Evolutionary conservation across 1,140 invertebrate genomes (phyloP).

Genomic region (Nebria ingens): DNA sequence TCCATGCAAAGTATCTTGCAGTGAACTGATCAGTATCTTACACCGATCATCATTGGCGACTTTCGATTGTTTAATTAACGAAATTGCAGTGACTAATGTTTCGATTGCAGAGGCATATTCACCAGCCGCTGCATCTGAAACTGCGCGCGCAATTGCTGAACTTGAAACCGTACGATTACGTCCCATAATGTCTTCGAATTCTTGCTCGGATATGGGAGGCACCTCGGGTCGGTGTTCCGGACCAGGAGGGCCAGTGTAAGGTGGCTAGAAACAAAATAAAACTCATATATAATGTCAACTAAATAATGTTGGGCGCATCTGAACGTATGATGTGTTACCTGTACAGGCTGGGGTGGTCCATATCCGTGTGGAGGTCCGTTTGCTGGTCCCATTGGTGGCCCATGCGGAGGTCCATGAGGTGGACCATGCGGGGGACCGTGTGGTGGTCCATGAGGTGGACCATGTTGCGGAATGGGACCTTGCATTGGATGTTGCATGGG

Average conservation of each 20-base stretch:
- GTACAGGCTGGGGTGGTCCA: slow-evolving; percentile 35
- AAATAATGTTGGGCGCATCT: too few species aligned
- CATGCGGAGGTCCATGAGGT: slow-evolving; percentile 44
- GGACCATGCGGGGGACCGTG: slow-evolving; percentile 49
- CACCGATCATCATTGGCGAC: slow-evolving; percentile 95
- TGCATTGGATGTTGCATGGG: slow-evolving; percentile 44
- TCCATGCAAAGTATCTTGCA: slow-evolving; percentile 93
- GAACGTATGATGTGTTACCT: slow-evolving; percentile 24
- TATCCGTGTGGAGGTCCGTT: slow-evolving; percentile 50
- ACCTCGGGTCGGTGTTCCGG: slow-evolving; percentile 42
- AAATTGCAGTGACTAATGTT: slow-evolving; percentile 96
- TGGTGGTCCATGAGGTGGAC: slow-evolving; percentile 44
- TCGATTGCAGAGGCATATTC: slow-evolving; percentile 97
- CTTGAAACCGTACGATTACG: slow-evolving; percentile 95
- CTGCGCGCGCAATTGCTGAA: slow-evolving; percentile 91
- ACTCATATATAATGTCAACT: too few species aligned
- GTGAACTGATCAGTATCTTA: slow-evolving; percentile 93
- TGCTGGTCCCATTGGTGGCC: slow-evolving; percentile 41
- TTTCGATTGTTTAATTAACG: slow-evolving; percentile 97
- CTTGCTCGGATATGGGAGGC: slow-evolving; percentile 74
- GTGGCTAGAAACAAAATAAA: background rate
- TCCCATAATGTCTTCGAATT: slow-evolving; percentile 98
- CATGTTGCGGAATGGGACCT: slow-evolving; percentile 39
- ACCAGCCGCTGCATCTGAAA: slow-evolving; percentile 92
- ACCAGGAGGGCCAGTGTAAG: slow-evolving; percentile 1